Evolutionary conservation across 2,888 invertebrate genomes (phyloP), one percentile per base, ranked within the genome.

Genomic region (Phlogophora meticulosa): DNA sequence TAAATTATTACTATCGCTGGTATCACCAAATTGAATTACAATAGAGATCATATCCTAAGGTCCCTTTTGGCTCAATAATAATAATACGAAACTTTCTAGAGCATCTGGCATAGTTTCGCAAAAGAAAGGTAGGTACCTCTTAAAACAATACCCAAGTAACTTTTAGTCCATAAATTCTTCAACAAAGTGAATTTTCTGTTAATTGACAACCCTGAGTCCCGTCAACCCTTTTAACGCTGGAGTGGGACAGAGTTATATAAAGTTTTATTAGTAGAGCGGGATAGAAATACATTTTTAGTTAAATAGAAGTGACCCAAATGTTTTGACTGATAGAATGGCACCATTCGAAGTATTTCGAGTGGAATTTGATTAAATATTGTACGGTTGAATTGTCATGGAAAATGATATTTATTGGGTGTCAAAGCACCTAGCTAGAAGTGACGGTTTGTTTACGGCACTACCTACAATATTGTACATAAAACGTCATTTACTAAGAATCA

Each of bases 161-260:
- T 69, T 61, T 72, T 60, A 36, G 58, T 65, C 58, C 58, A 65
- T 66, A 72, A 81, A 76, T 76, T 82, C 62, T 66, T 68, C 49
- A 70, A 76, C 77, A 80, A 84, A 83, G 81, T 80, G 86, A 86
- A 83, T 77, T 80, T 72, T 78, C 72, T 72, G 67, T 80, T 84
- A 82, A 84, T 81, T 84, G 86, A 82, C 82, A 82, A 73, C 84
- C 76, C 72, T 70, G 53, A 49, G 64, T 67, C 17, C 60, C 78
- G 52, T 59, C 72, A 78, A 83, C 84, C 83, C 83, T 81, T 80
- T 83, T 71, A 81, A 55, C 57, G 76, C 20, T 36, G 22, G 46
- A 59, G 36, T 36, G 48, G 32, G 72, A 72, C 42, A 38, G 40
- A 71, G 45, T 36, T 34, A 71, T 51, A 64, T 36, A 60, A 67